Conservation (phyloP, 2,797 vertebrate species). For the Melanotaenia parkinsoni region DNA sequence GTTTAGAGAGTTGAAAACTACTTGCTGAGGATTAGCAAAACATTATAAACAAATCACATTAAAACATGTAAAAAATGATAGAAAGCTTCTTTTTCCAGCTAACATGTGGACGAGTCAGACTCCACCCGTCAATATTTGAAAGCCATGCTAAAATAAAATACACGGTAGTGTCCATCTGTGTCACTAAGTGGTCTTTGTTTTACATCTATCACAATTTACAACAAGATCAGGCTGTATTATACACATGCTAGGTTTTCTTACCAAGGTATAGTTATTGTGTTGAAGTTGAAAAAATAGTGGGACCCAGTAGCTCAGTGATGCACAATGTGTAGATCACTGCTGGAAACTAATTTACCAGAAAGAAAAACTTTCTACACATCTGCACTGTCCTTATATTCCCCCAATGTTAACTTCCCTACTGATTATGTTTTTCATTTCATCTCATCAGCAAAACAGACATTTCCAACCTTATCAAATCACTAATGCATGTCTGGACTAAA, state of each 20-base stretch:
- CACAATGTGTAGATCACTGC: conserved; percentile 30
- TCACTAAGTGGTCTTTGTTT: no score
- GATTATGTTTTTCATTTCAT: neutral
- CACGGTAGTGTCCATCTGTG: no score
- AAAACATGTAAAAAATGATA: neutral
- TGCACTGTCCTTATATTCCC: neutral
- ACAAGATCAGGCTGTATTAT: neutral
- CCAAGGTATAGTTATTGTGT: neutral
- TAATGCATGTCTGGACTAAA: conserved; percentile 6
- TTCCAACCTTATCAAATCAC: conserved; percentile 1
- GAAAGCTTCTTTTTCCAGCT: neutral
- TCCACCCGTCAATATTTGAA: no score
- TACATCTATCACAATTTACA: neutral
- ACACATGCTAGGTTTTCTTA: neutral
- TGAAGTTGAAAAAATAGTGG: conserved; percentile 4
- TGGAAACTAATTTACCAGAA: conserved; percentile 35
- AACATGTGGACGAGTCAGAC: neutral
- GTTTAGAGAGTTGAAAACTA: no score
- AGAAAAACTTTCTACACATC: conserved; percentile 14
- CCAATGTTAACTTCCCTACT: neutral
- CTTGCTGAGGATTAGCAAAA: no score
- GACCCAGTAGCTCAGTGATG: conserved; percentile 10
- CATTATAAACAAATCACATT: neutral
- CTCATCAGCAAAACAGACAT: conserved; percentile 5
- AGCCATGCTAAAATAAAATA: no score